Conservation (phyloP, 1,140 invertebrate genomes). For the Monomorium pharaonis region DNA sequence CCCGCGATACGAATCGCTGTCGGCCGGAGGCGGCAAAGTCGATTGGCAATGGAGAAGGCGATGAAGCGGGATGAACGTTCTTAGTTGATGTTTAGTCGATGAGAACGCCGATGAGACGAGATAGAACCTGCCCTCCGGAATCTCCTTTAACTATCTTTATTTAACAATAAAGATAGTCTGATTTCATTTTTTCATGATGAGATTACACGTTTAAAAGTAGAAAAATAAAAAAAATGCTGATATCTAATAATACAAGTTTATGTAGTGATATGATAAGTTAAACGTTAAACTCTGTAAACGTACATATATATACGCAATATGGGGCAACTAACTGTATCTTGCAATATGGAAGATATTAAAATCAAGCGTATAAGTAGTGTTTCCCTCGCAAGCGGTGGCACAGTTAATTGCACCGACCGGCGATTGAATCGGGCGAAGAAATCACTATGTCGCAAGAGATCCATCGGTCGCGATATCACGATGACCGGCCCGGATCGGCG, state of each 20-base stretch:
- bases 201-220: neutral
- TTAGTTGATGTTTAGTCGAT: slow-evolving; percentile 2
- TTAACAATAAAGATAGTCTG: neutral
- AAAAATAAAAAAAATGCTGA: neutral
- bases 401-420: slow-evolving; percentile 48
- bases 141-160: neutral
- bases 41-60: slow-evolving; percentile 48
- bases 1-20: slow-evolving; percentile 48
- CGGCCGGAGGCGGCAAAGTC: slow-evolving; percentile 34
- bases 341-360: neutral
- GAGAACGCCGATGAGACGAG: neutral
- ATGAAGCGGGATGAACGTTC: slow-evolving; percentile 46
- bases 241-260: neutral
- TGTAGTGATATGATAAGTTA: neutral
- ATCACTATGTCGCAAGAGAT: slow-evolving; percentile 61
- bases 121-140: neutral
- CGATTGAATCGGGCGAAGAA: slow-evolving; percentile 37
- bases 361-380: neutral
- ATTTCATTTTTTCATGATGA: neutral
- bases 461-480: slow-evolving; percentile 56
- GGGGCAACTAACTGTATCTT: neutral
- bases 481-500: slow-evolving; percentile 60
- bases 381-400: slow-evolving; percentile 4
- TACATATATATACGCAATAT: neutral
- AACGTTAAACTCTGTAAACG: neutral